Base-by-base conservation (phyloP, 2,113 vertebrate genomes). In the Rhynchopsitta pachyrhyncha region DNA sequence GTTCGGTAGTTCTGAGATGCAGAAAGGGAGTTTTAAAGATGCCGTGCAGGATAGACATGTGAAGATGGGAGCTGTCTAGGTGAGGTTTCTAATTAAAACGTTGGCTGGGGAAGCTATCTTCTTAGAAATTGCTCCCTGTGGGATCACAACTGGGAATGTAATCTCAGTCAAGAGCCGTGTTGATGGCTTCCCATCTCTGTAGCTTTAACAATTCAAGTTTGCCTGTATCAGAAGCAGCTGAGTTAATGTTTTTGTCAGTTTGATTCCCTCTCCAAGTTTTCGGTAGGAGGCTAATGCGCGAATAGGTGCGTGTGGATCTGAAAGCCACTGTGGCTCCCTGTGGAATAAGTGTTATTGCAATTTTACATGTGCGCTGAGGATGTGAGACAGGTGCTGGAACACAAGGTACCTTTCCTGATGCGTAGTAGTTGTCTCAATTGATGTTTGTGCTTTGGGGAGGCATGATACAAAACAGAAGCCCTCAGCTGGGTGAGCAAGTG, bases 31-130 rank as follows among this genome's bases (percentile, higher is more conserved):
- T 88, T 95, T 60, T 84, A 87, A 92, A 94, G 92, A 83, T 77
- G 76, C 80, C 4, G 1, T 74, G 63, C 1, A 60, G 82, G 85
- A 49, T 88, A 86, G 90, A 37, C 50, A 64, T 75, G 66, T 64
- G 66, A 69, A 70, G 87, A 69, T 33, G 14, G 17, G 62, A 90
- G 80, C 53, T 64, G 49, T 82, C 82, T 92, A 94, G 96, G 87
- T 96, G 87, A 93, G 87, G 20, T 27, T 19, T 70, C 93, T 93
- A 87, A 97, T 97, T 97, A 95, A 97, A 96, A 91, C 37, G 18
- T 55, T 73, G 70, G 27, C 68, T 62, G 71, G 29, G 77, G 47
- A 90, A 90, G 66, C 85, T 81, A 53, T n/a, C 84, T 79, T 96
- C 82, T 93, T 59, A 6, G 2, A 77, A 84, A 88, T 68, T 86